phyloP scores from a whole-genome alignment of 2,113 vertebrate genomes.

The Xyrauchen texanus region DNA sequence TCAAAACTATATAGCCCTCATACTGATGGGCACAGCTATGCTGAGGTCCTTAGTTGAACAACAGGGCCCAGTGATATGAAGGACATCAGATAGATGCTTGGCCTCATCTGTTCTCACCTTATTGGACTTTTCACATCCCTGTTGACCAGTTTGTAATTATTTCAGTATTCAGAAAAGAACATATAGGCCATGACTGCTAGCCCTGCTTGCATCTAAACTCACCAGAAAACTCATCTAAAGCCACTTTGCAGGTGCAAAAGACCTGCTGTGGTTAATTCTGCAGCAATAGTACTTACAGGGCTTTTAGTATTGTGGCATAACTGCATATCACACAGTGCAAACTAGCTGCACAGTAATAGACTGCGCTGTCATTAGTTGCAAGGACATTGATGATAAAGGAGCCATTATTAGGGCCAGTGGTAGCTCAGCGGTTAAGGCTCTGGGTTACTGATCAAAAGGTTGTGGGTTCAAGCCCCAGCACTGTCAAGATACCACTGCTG shows the following conservation, averaged over 20 bases:
- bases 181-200: no score
- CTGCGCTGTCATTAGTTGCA: conserved; percentile 25
- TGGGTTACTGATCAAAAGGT: no score
- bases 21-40: no score
- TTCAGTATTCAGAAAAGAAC: no score
- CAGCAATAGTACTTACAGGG: neutral
- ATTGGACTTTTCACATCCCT: neutral
- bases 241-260: neutral
- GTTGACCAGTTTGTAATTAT: no score
- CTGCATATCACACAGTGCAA: conserved; percentile 36
- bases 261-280: neutral
- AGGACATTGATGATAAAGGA: conserved; percentile 12
- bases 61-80: neutral
- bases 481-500: no score
- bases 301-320: conserved; percentile 34
- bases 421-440: no score
- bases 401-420: no score
- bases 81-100: neutral
- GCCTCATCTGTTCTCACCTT: neutral
- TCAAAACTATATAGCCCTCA: neutral
- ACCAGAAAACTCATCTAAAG: no score
- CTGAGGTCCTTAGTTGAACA: no score
- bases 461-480: no score
- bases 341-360: conserved; percentile 54
- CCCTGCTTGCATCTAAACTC: no score